Evolutionary conservation across 2,797 vertebrate species (phyloP), one percentile per base, ranked within the genome.

Genomic region (Acrocephalus scirpaceus): DNA sequence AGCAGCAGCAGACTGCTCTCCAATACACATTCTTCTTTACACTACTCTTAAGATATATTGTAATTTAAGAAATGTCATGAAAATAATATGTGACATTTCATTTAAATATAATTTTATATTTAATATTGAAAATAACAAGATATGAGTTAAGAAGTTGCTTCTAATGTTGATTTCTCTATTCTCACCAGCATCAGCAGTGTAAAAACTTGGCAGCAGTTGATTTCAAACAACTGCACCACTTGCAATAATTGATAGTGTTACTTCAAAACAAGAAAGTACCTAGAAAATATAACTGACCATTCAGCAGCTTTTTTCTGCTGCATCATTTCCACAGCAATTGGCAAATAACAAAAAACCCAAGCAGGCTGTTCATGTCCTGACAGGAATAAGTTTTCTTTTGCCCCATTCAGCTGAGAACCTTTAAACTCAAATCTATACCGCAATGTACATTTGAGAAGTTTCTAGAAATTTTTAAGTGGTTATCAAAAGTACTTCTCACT

Each of bases 241-340:
- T 91, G 62, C 38, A 51, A 67, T 83, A 94, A 71, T 77, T 15
- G 7, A 62, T 10, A 83, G 56, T 48, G 42, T 57, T 95, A 64
- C 86, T 88, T 89, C 72, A 78, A 86, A 93, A 94, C 50, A 64
- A 93, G 48, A 96, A 95, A 95, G 86, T 66, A 88, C 69, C 73
- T 90, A 84, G 95, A 92, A 96, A 96, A 94, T 62, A 81, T 44
- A 88, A 88, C 84, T 48, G 76, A 60, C 79, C 87, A 47, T 81
- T 80, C 79, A 96, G 95, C 84, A 91, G 18, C 21, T 93, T 94
- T 96, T 95, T 97, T 92, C 54, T 85, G 95, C 85, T 87, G 77
- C 38, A 86, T 92, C 92, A 94, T 87, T 97, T 97, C 92, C 80
- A 92, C 67, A 58, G 67, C 50, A 58, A 74, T 42, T 91, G 85